Base-by-base conservation (phyloP, 2,888 invertebrate genomes). In the Aproaerema taeniolella region DNA sequence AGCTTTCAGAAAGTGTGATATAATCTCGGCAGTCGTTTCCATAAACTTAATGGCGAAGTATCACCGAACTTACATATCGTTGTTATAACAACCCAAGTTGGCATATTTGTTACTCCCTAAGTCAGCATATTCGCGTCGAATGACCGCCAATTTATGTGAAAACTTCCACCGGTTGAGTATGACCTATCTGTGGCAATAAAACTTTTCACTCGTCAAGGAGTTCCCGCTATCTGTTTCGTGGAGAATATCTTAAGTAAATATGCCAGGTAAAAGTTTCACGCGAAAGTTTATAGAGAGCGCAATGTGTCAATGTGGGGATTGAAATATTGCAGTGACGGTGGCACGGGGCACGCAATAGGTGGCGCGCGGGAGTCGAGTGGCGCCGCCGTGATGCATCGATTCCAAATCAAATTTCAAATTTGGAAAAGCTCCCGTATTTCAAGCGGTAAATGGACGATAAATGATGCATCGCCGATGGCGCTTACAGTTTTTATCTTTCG, bases 361-460 rank as follows among this genome's bases (percentile, higher is more conserved):
- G 46, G 50, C 55, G 53, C 81, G 89, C 89, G 89, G 90, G 89
- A 91, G 89, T 88, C 82, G 87, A 89, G 89, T 89, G 90, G 89
- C 91, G 89, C 88, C 82, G 87, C 50, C 50, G 63, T 67, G 67
- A 64, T 66, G 67, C 88, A 67, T 67, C 58, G 63, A 61, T 59
- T 47, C 55, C 56, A 55, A 55, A 55, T 38, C 38, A 41, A 37
- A 37, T 37, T 37, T 37, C 11, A 35, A 40, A 38, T 32, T 39
- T 36, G 41, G 52, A 59, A 58, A 58, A 58, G 52, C 55, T 53
- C 51, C 59, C 61, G 55, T 60, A 64, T 65, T 59, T 67, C 58
- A 58, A 50, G 54, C 45, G 52, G 46, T 49, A 52, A 55, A 55
- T 55, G 54, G 54, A 53, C 47, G 49, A 46, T 49, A 43, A 50